Evolutionary conservation across 2,797 vertebrate species (phyloP).

Genomic region (Pipistrellus kuhlii): DNA sequence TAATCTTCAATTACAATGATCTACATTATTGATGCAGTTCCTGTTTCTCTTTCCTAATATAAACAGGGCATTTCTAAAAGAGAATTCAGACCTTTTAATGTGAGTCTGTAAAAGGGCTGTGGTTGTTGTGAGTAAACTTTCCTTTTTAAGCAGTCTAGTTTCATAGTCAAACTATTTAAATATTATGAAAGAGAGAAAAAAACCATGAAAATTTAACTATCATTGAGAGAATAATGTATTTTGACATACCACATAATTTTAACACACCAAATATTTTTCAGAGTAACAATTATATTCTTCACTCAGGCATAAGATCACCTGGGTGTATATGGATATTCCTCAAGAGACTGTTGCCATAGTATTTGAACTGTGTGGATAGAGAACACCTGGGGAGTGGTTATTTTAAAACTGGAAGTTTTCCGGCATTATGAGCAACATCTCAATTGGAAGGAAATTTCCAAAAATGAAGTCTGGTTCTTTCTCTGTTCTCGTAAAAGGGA

Average conservation of each 20-base stretch:
- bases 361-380: not conserved
- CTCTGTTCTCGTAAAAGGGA: not conserved
- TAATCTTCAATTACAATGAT: conserved; percentile 42
- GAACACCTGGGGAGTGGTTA: not conserved
- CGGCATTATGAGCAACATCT: not conserved
- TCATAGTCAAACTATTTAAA: conserved; percentile 68
- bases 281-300: conserved; percentile 73
- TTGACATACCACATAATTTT: conserved; percentile 71
- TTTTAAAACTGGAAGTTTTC: not conserved
- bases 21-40: not conserved
- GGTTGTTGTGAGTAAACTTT: not conserved
- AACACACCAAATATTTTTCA: conserved; percentile 60
- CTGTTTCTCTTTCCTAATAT: not conserved
- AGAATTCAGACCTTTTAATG: conserved; percentile 19
- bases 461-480: conserved; percentile 25
- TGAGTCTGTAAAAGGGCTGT: not conserved
- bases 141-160: conserved; percentile 59
- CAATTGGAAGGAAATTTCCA: not conserved
- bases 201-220: conserved; percentile 65
- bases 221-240: conserved; percentile 54
- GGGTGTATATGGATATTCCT: not conserved
- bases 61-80: conserved; percentile 37
- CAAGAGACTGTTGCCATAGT: not conserved
- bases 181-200: conserved; percentile 74
- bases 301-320: conserved; percentile 49